Percentiles rank a stretch among this genome's conserved stretches.
Evolutionary conservation across 2,113 vertebrate genomes (phyloP).

Genomic region (Galemys pyrenaicus): DNA sequence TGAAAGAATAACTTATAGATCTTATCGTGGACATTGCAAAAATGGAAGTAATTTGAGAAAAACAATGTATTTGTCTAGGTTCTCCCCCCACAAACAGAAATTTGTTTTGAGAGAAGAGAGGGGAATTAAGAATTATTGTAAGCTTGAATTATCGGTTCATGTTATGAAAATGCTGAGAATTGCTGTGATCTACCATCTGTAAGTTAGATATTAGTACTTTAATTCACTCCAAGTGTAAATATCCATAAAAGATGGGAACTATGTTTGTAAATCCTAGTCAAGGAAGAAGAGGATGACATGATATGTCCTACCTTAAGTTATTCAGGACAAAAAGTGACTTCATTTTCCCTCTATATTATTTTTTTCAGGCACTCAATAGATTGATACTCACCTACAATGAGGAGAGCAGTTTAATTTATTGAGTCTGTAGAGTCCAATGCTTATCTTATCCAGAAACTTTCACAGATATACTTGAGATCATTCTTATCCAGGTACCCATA

Average conservation of each 20-base stretch:
- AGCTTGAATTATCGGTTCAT: neutral
- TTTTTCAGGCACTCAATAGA: neutral
- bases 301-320: neutral
- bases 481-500: neutral
- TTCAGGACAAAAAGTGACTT: neutral
- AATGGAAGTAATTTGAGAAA: neutral
- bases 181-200: neutral
- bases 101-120: neutral
- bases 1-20: neutral
- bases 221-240: neutral
- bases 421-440: neutral
- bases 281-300: neutral
- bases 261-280: neutral
- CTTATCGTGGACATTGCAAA: neutral
- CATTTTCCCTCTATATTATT: neutral
- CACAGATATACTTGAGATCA: neutral
- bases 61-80: neutral
- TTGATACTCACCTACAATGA: neutral
- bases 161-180: neutral
- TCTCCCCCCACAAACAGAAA: neutral
- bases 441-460: neutral
- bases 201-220: neutral
- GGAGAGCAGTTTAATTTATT: neutral
- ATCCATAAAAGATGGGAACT: neutral
- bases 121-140: too few species aligned